Evolutionary conservation across 2,888 invertebrate species (phyloP).

Genomic region (Andrena bucephala): DNA sequence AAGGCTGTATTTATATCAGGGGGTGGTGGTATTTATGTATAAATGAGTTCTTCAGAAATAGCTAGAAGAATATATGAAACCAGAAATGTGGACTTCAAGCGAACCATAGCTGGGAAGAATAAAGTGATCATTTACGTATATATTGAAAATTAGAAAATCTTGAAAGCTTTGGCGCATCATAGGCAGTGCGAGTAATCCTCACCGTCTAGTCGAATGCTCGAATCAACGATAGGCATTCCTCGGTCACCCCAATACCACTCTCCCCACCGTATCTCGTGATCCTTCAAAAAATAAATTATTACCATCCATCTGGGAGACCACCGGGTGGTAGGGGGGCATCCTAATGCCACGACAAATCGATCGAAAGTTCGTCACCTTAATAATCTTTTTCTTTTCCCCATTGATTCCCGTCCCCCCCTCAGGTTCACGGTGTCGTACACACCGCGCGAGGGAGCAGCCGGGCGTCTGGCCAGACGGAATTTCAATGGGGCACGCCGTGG

Average conservation of each 20-base stretch:
- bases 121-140: too few species aligned
- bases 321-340: not conserved
- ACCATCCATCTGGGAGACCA: not conserved
- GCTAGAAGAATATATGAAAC: too few species aligned
- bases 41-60: too few species aligned
- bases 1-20: too few species aligned
- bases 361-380: slow-evolving; percentile 72
- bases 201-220: not conserved
- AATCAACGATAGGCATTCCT: not conserved
- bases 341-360: slow-evolving; percentile 62
- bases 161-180: too few species aligned
- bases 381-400: slow-evolving; percentile 69
- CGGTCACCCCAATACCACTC: not conserved
- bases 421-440: slow-evolving; percentile 42
- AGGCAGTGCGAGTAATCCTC: too few species aligned
- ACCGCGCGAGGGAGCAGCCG: slow-evolving; percentile 67
- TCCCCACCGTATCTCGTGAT: slow-evolving; percentile 9
- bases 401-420: slow-evolving; percentile 32
- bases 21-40: too few species aligned
- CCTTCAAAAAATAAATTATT: slow-evolving; percentile 35
- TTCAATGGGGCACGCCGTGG: slow-evolving; percentile 75
- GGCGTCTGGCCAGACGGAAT: slow-evolving; percentile 77
- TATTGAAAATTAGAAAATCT: too few species aligned
- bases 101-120: too few species aligned
- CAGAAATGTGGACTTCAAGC: too few species aligned